Evolutionary conservation across 2,888 invertebrate species (phyloP), one percentile per base, ranked within the genome.

Genomic region (Dynastes hyllus): DNA sequence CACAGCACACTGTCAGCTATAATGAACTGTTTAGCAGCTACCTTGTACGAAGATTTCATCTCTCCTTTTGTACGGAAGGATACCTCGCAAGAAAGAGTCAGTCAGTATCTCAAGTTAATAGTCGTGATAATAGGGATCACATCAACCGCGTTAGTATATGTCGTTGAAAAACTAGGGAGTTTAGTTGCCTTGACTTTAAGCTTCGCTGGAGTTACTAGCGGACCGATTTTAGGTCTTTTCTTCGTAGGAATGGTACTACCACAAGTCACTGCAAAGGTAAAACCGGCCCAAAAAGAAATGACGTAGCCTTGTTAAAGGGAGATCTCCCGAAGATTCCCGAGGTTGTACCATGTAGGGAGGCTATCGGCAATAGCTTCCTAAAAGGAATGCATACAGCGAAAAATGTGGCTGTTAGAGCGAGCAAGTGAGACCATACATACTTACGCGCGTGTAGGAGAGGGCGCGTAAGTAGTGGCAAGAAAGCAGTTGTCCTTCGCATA

Each of bases 111-210:
- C 91, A 93, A 93, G 88, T 89, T 90, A 80, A 81, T 89, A 40
- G 88, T 89, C 0, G 83, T 89, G 6, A 53, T 85, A 0, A 78
- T 85, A 11, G 97, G 97, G 0, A 86, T 93, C 0, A 85, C 95
- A 16, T 95, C 95, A 22, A 95, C 97, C 83, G 93, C 90, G 0
- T 89, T 97, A 16, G 91, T 93, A 1, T 92, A 92, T 88, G 86
- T 91, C 16, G 90, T 92, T 0, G 91, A 93, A 76, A 91, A 92
- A 79, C 86, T 95, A 70, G 94, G 94, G 67, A 92, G 92, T 11
- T 89, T 95, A 51, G 90, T 95, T 79, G 93, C 94, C 85, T 91
- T 94, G 2, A 90, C 91, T 0, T 89, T 92, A 40, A 92, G 92
- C 65, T 91, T 93, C 11, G 91, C 92, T 16, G 93, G 93, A 0